Conservation (phyloP, 2,888 invertebrate species). For the Drosophila peninsularis region DNA sequence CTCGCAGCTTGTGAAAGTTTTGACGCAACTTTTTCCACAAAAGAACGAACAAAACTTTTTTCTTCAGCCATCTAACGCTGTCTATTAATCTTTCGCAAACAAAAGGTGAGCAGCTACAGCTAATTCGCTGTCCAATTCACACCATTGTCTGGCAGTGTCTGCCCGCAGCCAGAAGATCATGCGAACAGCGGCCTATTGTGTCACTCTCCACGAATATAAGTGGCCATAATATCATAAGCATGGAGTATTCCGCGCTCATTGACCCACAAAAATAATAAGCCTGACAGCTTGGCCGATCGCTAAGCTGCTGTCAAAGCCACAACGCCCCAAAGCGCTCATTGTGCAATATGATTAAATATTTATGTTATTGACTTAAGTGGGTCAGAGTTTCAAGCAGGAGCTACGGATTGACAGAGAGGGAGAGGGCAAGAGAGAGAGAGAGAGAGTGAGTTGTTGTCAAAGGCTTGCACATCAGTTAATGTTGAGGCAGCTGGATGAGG, state of each 20-base stretch:
- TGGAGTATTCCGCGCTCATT: slow-evolving; percentile 22
- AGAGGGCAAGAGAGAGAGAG: neutral
- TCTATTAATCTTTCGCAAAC: slow-evolving; percentile 53
- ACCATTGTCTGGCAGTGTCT: slow-evolving; percentile 68
- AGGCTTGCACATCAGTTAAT: neutral
- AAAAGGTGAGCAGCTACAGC: slow-evolving; percentile 61
- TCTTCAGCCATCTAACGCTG: neutral
- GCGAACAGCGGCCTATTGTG: slow-evolving; percentile 25
- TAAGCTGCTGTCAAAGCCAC: slow-evolving; percentile 34
- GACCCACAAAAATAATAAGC: slow-evolving; percentile 40
- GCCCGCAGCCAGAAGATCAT: slow-evolving; percentile 32
- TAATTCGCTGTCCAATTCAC: slow-evolving; percentile 64
- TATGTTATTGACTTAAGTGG: slow-evolving; percentile 34
- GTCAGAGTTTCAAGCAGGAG: slow-evolving; percentile 29
- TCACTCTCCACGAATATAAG: slow-evolving; percentile 23
- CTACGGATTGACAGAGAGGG: neutral
- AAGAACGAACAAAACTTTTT: slow-evolving; percentile 30
- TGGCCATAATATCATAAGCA: slow-evolving; percentile 11
- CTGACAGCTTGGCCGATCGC: slow-evolving; percentile 46
- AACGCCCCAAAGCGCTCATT: slow-evolving; percentile 20
- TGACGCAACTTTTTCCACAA: slow-evolving; percentile 44
- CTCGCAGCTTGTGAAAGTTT: slow-evolving; percentile 57
- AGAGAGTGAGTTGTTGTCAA: slow-evolving; percentile 12
- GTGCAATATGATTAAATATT: slow-evolving; percentile 43
- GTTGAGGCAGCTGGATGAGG: neutral